Conservation (phyloP, 2,888 invertebrate species). For the Odontocerum albicorne region DNA sequence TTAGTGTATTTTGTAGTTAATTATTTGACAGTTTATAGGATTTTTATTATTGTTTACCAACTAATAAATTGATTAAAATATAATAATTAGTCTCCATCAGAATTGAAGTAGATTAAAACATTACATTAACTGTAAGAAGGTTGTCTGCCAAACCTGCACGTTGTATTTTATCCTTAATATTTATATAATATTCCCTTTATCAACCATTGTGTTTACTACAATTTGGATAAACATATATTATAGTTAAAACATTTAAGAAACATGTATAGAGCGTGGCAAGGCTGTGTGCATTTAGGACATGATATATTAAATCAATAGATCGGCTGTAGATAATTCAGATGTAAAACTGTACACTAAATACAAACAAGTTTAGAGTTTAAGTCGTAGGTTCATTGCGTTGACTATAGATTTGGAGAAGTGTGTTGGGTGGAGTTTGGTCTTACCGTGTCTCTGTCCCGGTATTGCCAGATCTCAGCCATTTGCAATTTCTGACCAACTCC, state of each 20-base stretch:
- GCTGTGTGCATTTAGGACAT: constrained; percentile 69
- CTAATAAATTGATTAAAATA: constrained; percentile 10
- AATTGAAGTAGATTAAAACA: constrained; percentile 33
- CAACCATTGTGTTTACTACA: not conserved
- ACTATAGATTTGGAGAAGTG: constrained; percentile 33
- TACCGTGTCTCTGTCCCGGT: constrained; percentile 6
- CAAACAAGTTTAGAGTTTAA: constrained; percentile 33
- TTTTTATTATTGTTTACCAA: constrained; percentile 21
- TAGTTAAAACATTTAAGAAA: not conserved
- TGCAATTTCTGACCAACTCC: constrained; percentile 32
- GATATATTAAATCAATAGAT: constrained; percentile 37
- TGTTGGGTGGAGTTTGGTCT: constrained; percentile 32
- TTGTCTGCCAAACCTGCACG: constrained; percentile 35
- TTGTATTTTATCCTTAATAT: constrained; percentile 33
- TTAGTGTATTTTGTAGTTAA: constrained; percentile 33
- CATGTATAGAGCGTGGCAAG: constrained; percentile 61
- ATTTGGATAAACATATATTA: not conserved
- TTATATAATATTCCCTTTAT: not conserved
- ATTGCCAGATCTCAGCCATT: constrained; percentile 32
- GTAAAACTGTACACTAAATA: constrained; percentile 33
- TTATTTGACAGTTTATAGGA: constrained; percentile 29
- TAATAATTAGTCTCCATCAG: constrained; percentile 33
- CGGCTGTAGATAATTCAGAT: constrained; percentile 35
- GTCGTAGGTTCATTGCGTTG: constrained; percentile 37
- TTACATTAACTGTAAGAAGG: constrained; percentile 32